phyloP scores from a whole-genome alignment of 2,888 invertebrate genomes.

The Teinopalpus imperialis region DNA sequence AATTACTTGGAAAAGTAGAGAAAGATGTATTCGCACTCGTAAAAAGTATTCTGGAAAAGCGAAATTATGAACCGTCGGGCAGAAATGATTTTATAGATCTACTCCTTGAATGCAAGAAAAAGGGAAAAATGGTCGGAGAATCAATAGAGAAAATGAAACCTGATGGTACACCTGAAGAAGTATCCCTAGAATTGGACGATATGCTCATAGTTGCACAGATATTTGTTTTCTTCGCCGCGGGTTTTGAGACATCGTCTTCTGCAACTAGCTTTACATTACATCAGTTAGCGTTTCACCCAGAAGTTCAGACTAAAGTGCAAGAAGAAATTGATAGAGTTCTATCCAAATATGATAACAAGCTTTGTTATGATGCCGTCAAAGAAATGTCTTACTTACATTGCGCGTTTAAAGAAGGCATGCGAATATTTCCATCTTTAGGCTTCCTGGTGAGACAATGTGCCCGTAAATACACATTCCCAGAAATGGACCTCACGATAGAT shows the following conservation, averaged over 20 bases:
- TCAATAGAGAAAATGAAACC: constrained; percentile 27
- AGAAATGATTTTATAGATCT: constrained; percentile 30
- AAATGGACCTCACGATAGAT: constrained; percentile 40
- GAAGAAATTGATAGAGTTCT: constrained; percentile 35
- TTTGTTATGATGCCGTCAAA: constrained; percentile 35
- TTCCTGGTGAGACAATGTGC: constrained; percentile 31
- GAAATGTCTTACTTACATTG: constrained; percentile 37
- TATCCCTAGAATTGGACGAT: constrained; percentile 27
- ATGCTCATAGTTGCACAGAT: constrained; percentile 38
- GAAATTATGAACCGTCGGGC: constrained; percentile 26
- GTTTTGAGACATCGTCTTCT: constrained; percentile 23
- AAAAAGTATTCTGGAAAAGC: constrained; percentile 24
- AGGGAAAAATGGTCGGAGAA: constrained; percentile 28
- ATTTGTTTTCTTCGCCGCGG: too few relatives aligned
- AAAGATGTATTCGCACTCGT: constrained; percentile 39
- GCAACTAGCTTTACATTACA: constrained; percentile 35
- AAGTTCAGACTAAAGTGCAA: constrained; percentile 33
- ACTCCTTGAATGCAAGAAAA: constrained; percentile 28
- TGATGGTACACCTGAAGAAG: constrained; percentile 26
- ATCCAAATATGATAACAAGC: constrained; percentile 31
- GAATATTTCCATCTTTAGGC: constrained; percentile 34
- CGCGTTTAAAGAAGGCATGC: constrained; percentile 33
- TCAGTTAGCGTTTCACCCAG: constrained; percentile 32
- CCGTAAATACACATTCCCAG: constrained; percentile 31
- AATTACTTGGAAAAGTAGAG: constrained; percentile 41